These are phyloP conservation scores for Eonycteris spelaea DNA, from an alignment of 2,113 vertebrate genomes.

Conservation along the genomic window DNA sequence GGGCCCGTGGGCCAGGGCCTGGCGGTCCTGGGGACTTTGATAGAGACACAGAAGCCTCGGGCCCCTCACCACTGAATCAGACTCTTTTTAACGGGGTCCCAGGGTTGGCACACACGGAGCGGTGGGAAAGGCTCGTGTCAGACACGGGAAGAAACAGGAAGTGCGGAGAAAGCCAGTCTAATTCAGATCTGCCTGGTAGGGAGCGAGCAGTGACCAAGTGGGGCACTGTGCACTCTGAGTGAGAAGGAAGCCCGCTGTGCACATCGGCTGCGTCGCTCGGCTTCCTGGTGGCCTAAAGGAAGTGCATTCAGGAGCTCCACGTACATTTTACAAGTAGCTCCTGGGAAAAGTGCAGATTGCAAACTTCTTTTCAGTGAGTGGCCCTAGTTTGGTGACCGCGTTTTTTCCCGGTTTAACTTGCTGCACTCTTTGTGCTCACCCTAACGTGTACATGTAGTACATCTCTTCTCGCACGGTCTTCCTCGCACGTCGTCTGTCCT, in stretches of 20 bases:
- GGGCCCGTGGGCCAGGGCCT: not conserved
- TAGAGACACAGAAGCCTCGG: not conserved
- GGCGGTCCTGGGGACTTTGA: not conserved
- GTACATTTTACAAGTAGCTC: not conserved
- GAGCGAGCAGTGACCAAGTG: not conserved
- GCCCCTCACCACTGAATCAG: rapidly evolving
- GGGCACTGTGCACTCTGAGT: no score
- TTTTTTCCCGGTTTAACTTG: not conserved
- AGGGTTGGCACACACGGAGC: rapidly evolving
- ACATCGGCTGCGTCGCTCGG: no score
- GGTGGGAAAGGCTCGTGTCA: rapidly evolving
- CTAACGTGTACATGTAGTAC: rapidly evolving
- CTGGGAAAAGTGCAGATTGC: not conserved
- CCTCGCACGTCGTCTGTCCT: not conserved
- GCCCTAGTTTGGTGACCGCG: not conserved
- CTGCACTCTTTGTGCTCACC: rapidly evolving
- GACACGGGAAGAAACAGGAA: not conserved
- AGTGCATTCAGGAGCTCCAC: no score
- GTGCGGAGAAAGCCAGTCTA: not conserved
- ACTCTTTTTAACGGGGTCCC: not conserved
- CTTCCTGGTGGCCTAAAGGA: no score
- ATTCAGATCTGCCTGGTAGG: not conserved
- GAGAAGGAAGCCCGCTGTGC: no score
- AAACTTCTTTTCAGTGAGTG: not conserved
- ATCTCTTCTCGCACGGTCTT: rapidly evolving